These are phyloP conservation scores for Anabas testudineus DNA, from an alignment of 2,797 vertebrate genomes.

Conservation along the genomic window DNA sequence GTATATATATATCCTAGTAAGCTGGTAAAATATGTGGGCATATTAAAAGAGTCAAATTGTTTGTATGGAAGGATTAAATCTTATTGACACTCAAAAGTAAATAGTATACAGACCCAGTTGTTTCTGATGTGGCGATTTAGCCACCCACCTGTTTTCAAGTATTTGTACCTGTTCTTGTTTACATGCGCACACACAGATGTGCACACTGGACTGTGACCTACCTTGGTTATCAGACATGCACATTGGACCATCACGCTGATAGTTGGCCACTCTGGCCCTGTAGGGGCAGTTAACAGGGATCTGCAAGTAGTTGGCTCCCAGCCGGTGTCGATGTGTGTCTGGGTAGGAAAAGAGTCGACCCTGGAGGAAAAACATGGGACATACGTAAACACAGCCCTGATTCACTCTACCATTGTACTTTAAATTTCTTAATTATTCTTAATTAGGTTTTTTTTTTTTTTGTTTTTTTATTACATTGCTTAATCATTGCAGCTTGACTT, in stretches of 20 bases:
- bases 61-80: no score
- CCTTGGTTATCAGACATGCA: conserved; percentile 94
- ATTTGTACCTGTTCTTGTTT: background rate
- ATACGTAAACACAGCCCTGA: background rate
- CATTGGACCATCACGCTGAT: conserved; percentile 96
- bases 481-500: no score
- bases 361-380: conserved; percentile 25
- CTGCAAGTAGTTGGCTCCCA: conserved; percentile 96
- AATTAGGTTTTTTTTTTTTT: background rate
- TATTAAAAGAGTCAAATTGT: no score
- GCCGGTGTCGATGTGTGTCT: conserved; percentile 94
- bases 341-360: conserved; percentile 95
- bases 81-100: no score
- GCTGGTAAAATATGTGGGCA: no score
- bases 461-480: no score
- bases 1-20: no score
- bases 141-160: no score
- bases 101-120: no score
- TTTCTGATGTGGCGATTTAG: no score
- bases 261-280: conserved; percentile 90
- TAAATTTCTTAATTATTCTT: no score
- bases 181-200: background rate
- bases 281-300: conserved; percentile 96
- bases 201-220: conserved; percentile 49
- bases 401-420: background rate